These are phyloP conservation scores for Aldrovandia affinis DNA, from an alignment of 2,797 vertebrate genomes.

Conservation along the genomic window DNA sequence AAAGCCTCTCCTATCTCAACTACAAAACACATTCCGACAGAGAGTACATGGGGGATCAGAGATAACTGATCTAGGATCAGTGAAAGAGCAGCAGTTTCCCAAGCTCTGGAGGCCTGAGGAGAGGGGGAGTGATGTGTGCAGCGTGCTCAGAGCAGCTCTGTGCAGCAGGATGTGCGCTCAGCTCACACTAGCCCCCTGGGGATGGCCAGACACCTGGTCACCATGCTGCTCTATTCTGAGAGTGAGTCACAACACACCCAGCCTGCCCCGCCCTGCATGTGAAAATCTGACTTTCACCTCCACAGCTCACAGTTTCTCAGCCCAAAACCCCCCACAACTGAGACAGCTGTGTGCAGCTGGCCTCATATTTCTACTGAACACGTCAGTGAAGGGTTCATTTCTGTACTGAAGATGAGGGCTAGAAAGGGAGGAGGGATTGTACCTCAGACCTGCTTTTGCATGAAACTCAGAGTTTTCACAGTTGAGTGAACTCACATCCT, in stretches of 20 bases:
- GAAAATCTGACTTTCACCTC: slow-evolving; percentile 2
- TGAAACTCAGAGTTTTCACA: neutral
- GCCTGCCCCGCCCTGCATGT: neutral
- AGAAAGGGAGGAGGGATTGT: too few relatives aligned
- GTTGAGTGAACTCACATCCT: neutral
- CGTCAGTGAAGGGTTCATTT: neutral
- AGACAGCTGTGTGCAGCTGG: neutral
- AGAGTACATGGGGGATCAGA: too few relatives aligned
- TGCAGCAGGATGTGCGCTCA: slow-evolving; percentile 1
- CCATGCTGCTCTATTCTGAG: neutral
- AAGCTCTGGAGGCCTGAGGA: neutral
- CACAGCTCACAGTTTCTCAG: neutral
- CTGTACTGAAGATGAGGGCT: neutral
- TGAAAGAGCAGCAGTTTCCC: neutral
- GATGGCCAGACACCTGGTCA: neutral
- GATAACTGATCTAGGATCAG: neutral
- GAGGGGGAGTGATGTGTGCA: neutral
- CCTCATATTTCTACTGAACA: too few relatives aligned
- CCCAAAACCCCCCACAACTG: neutral
- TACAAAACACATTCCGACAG: too few relatives aligned
- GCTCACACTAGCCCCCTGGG: slow-evolving; percentile 3
- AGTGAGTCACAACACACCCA: neutral
- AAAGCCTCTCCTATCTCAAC: too few relatives aligned
- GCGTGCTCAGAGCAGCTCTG: neutral
- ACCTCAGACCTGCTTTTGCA: too few relatives aligned